A percentile compares a stretch with the other conserved stretches of the same genome.
phyloP scores from a whole-genome alignment of 2,797 vertebrate genomes.

The Ispidina lecontei region DNA sequence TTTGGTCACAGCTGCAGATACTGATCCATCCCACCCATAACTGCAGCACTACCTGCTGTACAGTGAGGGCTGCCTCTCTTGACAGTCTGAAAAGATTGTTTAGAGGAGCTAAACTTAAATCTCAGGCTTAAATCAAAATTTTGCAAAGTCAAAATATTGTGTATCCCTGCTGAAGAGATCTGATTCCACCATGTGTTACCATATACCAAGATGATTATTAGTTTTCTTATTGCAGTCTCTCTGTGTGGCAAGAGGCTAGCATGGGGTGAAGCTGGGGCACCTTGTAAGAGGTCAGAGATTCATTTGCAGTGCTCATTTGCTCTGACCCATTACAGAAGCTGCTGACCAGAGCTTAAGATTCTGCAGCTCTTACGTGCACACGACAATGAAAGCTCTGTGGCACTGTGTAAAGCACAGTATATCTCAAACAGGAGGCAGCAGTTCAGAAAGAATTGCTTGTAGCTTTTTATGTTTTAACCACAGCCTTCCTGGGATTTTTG shows the following conservation, averaged over 20 bases:
- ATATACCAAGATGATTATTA: too few species aligned
- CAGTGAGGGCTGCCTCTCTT: not conserved
- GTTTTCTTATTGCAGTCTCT: not conserved
- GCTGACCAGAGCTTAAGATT: not conserved
- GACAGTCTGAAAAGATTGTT: not conserved
- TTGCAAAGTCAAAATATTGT: too few species aligned
- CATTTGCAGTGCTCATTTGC: not conserved
- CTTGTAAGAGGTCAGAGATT: not conserved
- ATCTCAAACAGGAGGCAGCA: not conserved
- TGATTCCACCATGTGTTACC: not conserved
- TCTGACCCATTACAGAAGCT: not conserved
- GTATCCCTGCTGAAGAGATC: not conserved
- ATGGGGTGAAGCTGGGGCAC: not conserved
- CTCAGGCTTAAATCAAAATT: not conserved
- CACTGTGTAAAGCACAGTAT: not conserved
- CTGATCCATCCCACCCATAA: not conserved
- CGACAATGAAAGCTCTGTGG: not conserved
- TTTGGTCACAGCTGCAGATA: not conserved
- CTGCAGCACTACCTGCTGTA: not conserved
- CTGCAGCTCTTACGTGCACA: not conserved
- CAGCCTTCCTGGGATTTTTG: not conserved
- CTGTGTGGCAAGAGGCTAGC: not conserved
- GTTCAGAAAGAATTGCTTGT: not conserved
- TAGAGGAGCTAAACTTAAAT: not conserved
- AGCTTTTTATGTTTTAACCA: not conserved